phyloP scores from a whole-genome alignment of 2,797 vertebrate species.

The Diglossa cyanea region DNA sequence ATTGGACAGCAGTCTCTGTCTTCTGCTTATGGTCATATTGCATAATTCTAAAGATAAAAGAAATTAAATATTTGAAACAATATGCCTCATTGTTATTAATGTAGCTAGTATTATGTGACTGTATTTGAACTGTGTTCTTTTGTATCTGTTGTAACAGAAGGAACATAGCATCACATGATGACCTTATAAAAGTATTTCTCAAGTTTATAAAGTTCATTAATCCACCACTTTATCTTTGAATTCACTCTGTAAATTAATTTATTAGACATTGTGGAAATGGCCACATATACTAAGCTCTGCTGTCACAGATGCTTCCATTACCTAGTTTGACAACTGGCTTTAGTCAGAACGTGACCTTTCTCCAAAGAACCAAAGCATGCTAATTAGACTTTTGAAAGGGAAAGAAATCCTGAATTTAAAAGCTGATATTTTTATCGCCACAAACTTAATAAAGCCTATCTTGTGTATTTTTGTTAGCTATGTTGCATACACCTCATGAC shows the following conservation, averaged over 20 bases:
- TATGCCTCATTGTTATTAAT: neutral
- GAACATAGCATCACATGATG: neutral
- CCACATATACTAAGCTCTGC: neutral
- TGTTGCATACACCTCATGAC: neutral
- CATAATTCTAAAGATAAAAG: neutral
- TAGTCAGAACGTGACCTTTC: neutral
- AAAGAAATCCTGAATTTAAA: neutral
- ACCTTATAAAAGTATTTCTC: neutral
- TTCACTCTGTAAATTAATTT: neutral
- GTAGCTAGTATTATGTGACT: neutral
- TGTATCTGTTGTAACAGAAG: neutral
- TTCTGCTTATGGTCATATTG: neutral
- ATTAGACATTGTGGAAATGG: neutral
- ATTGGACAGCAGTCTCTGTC: neutral
- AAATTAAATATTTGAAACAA: neutral
- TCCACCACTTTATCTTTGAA: neutral
- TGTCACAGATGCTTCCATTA: neutral
- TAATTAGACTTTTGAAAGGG: slow-evolving; percentile 11
- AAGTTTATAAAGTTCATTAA: slow-evolving; percentile 7
- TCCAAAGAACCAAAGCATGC: neutral
- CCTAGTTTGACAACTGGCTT: neutral
- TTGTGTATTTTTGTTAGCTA: neutral
- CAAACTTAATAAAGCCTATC: neutral
- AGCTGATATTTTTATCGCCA: neutral
- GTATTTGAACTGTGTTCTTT: neutral